Base-by-base conservation (phyloP, 1,140 invertebrate species). In the Drosophila carrolli region DNA sequence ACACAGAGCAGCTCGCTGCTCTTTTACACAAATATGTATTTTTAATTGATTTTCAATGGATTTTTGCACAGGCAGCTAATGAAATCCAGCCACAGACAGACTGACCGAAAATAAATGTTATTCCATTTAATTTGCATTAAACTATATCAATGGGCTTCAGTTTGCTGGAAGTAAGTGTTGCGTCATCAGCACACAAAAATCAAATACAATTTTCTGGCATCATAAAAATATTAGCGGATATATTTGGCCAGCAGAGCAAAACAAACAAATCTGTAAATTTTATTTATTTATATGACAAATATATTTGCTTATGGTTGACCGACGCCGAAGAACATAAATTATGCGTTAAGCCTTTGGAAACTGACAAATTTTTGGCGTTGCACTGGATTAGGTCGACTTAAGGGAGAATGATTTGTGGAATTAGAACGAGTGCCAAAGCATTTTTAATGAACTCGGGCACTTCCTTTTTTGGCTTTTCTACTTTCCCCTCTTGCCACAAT, bases 281-380 rank as follows among this genome's bases (percentile, higher is more conserved):
- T 41, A 35, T 66, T 48, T 66, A 66, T 65, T 66, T 48, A 66
- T 66, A 66, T 41, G n/a, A 62, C 32, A 43, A 40, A 2, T 48
- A 8, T 63, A 48, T 66, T 65, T 66, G 35, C 27, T 44, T 48
- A 32, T 65, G 62, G 56, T 43, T 66, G 62, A 66, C 59, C 59
- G 29, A 23, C 46, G 19, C 46, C 37, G 27, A 40, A 16, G 29
- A 48, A 41, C 65, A 71, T 71, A 71, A 71, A 71, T 71, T 58
- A 71, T 58, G 51, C 41, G 65, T 23, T 71, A 71, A 71, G 65
- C 67, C 65, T 43, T 40, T 56, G 43, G 51, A 58, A 71, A 71
- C 65, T 50, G 67, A 71, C 67, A 71, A 71, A 71, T 71, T 71
- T 58, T 71, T 71, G 43, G 65, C 67, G 63, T 68, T 71, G 65